Evolutionary conservation across 2,888 invertebrate species (phyloP).

Genomic region (Diabrotica balteata): DNA sequence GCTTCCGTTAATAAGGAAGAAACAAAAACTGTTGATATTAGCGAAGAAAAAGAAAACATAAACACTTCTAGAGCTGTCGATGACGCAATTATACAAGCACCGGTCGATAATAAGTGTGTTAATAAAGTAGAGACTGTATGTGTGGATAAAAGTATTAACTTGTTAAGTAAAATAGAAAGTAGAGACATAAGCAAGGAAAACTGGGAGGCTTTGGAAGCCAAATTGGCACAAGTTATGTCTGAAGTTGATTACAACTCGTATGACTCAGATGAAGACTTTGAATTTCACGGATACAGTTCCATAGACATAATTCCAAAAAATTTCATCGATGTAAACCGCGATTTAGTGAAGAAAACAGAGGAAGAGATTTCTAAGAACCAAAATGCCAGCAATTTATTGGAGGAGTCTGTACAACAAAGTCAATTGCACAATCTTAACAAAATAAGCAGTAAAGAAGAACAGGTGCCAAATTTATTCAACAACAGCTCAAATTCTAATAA

Average conservation of each 20-base stretch:
- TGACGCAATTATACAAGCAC: neutral
- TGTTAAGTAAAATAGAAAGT: slow-evolving; percentile 33
- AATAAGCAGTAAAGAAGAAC: no score
- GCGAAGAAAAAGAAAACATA: slow-evolving; percentile 5
- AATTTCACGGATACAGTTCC: slow-evolving; percentile 22
- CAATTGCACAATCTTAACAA: no score
- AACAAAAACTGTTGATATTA: neutral
- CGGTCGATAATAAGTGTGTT: neutral
- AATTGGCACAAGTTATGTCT: slow-evolving; percentile 52
- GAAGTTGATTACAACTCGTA: slow-evolving; percentile 48
- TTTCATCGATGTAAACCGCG: neutral
- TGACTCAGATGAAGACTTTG: slow-evolving; percentile 40
- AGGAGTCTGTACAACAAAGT: no score
- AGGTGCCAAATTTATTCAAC: no score
- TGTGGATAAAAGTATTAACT: neutral
- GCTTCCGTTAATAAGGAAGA: neutral
- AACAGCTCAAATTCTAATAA: no score
- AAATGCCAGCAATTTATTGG: neutral
- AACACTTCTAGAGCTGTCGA: neutral
- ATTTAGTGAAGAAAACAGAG: slow-evolving; percentile 34
- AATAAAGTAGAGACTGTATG: neutral
- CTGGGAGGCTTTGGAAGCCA: slow-evolving; percentile 58
- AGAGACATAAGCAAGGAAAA: slow-evolving; percentile 55
- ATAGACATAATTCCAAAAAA: slow-evolving; percentile 7
- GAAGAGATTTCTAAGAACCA: slow-evolving; percentile 22